Conservation (phyloP, 2,797 vertebrate genomes). For the Sebastes cheni region DNA sequence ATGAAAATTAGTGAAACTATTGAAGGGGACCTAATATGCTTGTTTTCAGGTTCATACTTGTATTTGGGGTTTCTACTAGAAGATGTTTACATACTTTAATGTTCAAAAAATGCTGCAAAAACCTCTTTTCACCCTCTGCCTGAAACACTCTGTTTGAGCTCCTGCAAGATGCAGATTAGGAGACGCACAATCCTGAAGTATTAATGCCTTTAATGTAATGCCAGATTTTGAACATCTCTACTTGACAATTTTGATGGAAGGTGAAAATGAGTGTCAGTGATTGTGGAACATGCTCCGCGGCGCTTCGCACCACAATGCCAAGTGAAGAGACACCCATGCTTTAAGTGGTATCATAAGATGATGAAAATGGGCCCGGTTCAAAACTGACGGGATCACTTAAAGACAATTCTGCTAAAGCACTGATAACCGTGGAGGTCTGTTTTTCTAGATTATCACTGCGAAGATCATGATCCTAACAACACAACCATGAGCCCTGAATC, state of each 20-base stretch:
- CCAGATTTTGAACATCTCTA: slow-evolving; percentile 27
- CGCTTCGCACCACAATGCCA: slow-evolving; percentile 36
- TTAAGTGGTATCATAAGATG: slow-evolving; percentile 44
- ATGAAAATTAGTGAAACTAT: not conserved
- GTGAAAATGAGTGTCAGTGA: slow-evolving; percentile 67
- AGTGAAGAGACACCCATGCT: slow-evolving; percentile 72
- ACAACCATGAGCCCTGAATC: slow-evolving; percentile 65
- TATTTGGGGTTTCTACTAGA: too few species aligned
- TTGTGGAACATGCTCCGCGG: slow-evolving; percentile 63
- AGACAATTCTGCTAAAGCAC: slow-evolving; percentile 2
- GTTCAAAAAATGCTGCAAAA: too few species aligned
- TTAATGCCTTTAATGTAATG: slow-evolving; percentile 75
- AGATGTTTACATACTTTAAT: too few species aligned
- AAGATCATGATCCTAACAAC: slow-evolving; percentile 30
- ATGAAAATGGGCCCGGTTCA: slow-evolving; percentile 34
- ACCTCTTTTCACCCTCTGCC: too few species aligned
- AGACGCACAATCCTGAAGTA: not conserved
- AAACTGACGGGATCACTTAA: slow-evolving; percentile 16
- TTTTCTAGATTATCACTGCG: not conserved
- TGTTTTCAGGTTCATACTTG: too few species aligned
- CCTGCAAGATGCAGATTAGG: not conserved
- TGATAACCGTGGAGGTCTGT: not conserved
- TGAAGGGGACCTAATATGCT: too few species aligned
- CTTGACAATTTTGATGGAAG: slow-evolving; percentile 30
- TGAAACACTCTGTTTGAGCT: too few species aligned